phyloP scores from a whole-genome alignment of 37 sponge, comb jelly and placozoan genomes.

The Tethya wilhelma region DNA sequence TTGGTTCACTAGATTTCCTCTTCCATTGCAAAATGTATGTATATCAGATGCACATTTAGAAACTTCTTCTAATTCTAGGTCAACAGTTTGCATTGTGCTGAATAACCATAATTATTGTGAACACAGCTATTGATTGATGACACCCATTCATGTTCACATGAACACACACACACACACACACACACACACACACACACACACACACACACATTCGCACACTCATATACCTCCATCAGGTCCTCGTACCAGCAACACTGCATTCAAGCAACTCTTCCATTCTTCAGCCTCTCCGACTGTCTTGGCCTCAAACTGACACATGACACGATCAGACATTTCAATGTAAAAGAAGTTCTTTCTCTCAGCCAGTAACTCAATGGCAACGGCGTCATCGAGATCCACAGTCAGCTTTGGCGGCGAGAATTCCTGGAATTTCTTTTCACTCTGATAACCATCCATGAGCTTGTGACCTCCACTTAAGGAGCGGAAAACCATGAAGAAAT shows the following conservation, averaged over 20 bases:
- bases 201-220: not conserved
- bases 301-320: conserved; percentile 35
- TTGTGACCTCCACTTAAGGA: conserved; percentile 9
- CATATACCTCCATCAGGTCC: conserved; percentile 43
- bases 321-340: conserved; percentile 35
- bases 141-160: too few relatives aligned
- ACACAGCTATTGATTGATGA: not conserved
- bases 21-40: too few relatives aligned
- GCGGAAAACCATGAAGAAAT: conserved; percentile 54
- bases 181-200: conserved; percentile 40
- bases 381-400: conserved; percentile 4
- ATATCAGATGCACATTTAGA: too few relatives aligned
- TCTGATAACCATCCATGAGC: conserved; percentile 32
- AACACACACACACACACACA: conserved; percentile 16
- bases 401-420: conserved; percentile 19
- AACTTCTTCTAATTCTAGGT: too few relatives aligned
- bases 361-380: not conserved
- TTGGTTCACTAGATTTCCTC: too few relatives aligned
- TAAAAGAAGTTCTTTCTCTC: conserved; percentile 29
- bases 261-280: conserved; percentile 57
- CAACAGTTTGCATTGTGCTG: not conserved
- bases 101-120: not conserved
- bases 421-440: conserved; percentile 46
- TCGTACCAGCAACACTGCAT: conserved; percentile 67
- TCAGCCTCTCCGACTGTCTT: conserved; percentile 9